Percentiles rank a stretch among this genome's conserved stretches.
phyloP scores from a whole-genome alignment of 2,888 invertebrate species.

The Acanthosepion lycidas region DNA sequence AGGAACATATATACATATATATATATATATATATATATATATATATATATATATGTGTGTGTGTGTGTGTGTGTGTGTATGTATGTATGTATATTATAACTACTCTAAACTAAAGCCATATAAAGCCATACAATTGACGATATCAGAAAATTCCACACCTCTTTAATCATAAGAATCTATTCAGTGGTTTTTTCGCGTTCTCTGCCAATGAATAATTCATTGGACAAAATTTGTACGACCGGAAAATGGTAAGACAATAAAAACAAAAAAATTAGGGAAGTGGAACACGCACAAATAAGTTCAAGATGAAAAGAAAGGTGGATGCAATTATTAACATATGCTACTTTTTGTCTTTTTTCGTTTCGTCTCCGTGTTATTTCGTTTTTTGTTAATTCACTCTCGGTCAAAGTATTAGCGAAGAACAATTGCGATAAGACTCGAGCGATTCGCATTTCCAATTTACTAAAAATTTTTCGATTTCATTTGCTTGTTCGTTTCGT shows the following conservation, averaged over 20 bases:
- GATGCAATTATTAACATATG: background rate
- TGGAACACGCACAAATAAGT: background rate
- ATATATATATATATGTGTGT: too few relatives aligned
- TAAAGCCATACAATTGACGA: background rate
- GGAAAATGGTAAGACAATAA: background rate
- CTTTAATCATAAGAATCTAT: background rate
- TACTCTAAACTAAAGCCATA: background rate
- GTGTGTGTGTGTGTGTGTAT: too few relatives aligned
- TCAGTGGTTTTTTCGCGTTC: background rate
- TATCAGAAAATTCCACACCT: background rate
- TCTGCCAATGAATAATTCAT: background rate
- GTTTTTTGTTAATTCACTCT: background rate
- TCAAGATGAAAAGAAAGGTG: background rate
- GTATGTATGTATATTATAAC: too few relatives aligned
- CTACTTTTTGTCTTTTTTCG: background rate
- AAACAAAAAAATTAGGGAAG: background rate
- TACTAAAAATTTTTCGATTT: background rate
- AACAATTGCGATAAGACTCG: background rate
- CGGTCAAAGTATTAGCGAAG: background rate
- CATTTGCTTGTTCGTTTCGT: background rate
- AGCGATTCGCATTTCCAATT: background rate
- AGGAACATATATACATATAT: too few relatives aligned
- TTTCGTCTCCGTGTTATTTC: background rate
- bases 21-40: too few relatives aligned
- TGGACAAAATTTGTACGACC: background rate